phyloP scores from a whole-genome alignment of 2,113 vertebrate species.

The Clarias magur region DNA sequence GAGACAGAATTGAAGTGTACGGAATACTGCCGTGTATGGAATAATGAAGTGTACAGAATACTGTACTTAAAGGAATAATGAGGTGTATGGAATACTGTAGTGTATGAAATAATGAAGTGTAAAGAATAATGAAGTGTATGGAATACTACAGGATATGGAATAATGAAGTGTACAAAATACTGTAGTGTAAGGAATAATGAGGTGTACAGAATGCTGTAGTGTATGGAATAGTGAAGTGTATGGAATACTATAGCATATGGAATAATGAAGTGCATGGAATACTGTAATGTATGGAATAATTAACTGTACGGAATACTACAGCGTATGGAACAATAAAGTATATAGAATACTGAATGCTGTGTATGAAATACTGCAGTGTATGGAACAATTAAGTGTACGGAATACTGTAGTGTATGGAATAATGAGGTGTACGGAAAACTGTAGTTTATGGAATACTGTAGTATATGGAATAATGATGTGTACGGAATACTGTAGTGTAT shows the following conservation, averaged over 20 bases:
- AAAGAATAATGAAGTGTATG: neutral
- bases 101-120: neutral
- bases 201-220: neutral
- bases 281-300: neutral
- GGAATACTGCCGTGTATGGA: neutral
- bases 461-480: neutral
- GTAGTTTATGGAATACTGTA: neutral
- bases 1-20: conserved; percentile 32
- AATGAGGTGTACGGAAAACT: neutral
- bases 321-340: neutral
- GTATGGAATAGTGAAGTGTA: neutral
- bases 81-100: neutral
- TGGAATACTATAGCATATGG: neutral
- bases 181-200: too few species aligned
- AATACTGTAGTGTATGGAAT: neutral
- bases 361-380: neutral
- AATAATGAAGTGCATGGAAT: neutral
- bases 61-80: neutral
- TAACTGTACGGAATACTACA: fast-evolving
- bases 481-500: neutral
- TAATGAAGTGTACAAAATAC: neutral
- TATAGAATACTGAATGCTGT: neutral
- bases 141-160: too few species aligned
- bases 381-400: neutral
- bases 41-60: neutral